Evolutionary conservation across 2,113 vertebrate genomes (phyloP), one percentile per base, ranked within the genome.

Genomic region (Odobenus rosmarus): DNA sequence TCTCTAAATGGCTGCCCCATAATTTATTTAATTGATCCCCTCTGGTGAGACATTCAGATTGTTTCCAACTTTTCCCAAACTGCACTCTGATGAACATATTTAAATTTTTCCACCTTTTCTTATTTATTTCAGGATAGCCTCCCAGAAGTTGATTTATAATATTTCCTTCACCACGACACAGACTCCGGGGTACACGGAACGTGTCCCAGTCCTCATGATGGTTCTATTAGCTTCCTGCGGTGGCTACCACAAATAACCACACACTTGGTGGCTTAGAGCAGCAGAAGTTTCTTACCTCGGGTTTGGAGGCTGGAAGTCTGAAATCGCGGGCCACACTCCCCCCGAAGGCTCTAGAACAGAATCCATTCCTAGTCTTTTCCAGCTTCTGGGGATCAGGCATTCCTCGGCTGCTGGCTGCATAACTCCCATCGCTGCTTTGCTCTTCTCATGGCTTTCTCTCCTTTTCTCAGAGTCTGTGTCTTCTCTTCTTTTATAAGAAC

Each of bases 121-220:
- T 28, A 85, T 16, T 36, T 77, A 49, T 59, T 82, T 85, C 26
- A 4, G 51, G 33, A 76, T 1, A 36, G 33, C 64, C 14, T 49
- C 49, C 84, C 67, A 33, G 59, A 57, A 55, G 74, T 24, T 64
- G 72, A 85, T 24, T 33, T 15, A 12, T 21, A 26, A 9, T 13
- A 55, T 33, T 89, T 42, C 18, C 15, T 82, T 72, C 10, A 28
- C 26, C 49, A 5, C 0, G 0, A 36, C 26, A 18, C 87, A 85
- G 59, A 84, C n/a, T 26, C 2, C 2, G 4, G 53, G 53, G 53
- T 55, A 19, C 8, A 1, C 8, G 1, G 33, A 23, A 24, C 16
- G 14, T 7, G 24, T 14, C 0, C n/a, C 18, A 26, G 49, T 21
- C 49, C 31, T 39, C 3, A 0, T 1, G 8, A 55, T 33, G 49